Evolutionary conservation across 2,797 vertebrate species (phyloP).

Genomic region (Arnoldichthys spilopterus): DNA sequence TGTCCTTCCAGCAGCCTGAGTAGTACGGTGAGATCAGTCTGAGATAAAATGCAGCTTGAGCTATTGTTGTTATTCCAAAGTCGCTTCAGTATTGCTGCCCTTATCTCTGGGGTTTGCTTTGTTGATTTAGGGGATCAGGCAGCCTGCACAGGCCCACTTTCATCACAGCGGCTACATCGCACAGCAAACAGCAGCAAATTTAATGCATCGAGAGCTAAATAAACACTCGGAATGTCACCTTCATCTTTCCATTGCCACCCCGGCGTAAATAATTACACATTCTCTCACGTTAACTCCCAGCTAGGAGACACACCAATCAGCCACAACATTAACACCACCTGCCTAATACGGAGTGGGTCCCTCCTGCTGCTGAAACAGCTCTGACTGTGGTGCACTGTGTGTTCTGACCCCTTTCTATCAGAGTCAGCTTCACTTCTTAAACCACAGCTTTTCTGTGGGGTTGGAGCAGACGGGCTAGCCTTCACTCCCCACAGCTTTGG

Average conservation of each 20-base stretch:
- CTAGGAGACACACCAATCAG: not conserved
- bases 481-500: no score
- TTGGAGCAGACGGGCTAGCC: no score
- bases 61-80: conserved; percentile 17
- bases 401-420: no score
- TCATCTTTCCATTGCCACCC: not conserved
- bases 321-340: no score
- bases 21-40: conserved; percentile 6
- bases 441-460: no score
- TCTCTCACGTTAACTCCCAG: not conserved
- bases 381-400: no score
- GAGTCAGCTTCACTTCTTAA: no score
- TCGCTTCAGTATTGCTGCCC: conserved; percentile 7
- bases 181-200: not conserved
- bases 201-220: not conserved
- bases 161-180: not conserved
- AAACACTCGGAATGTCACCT: conserved; percentile 7
- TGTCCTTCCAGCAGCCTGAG: no score
- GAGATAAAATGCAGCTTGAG: not conserved
- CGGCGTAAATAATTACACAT: not conserved
- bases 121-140: conserved; percentile 41
- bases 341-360: no score
- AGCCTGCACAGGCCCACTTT: not conserved
- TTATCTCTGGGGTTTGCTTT: conserved; percentile 34
- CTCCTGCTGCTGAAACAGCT: no score